These are phyloP conservation scores for Cephalopterus ornatus DNA, from an alignment of 2,113 vertebrate genomes.

Conservation along the genomic window DNA sequence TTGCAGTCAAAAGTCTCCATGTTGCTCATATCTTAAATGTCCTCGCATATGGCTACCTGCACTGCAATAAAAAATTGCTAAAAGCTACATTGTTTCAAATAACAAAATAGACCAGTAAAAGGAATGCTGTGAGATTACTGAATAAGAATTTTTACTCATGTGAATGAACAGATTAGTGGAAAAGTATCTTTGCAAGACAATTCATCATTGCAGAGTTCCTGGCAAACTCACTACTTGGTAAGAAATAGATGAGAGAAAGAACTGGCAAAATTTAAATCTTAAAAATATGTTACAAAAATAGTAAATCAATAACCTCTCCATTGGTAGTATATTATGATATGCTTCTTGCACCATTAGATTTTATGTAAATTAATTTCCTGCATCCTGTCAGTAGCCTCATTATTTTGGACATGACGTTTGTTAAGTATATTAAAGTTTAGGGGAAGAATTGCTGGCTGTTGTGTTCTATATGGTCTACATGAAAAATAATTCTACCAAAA, in stretches of 20 bases:
- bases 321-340: not conserved
- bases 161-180: not conserved
- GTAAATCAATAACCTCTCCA: not conserved
- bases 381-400: not conserved
- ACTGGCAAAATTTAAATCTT: not conserved
- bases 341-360: not conserved
- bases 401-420: not conserved
- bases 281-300: not conserved
- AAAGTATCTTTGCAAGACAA: not conserved
- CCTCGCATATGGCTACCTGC: not conserved
- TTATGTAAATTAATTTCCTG: not conserved
- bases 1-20: not conserved
- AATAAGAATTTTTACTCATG: not conserved
- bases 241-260: not conserved
- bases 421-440: not conserved
- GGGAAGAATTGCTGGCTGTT: not conserved
- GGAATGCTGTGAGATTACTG: not conserved
- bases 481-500: not conserved
- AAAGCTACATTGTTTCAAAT: not conserved
- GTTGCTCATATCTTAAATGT: not conserved
- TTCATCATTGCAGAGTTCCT: slow-evolving; percentile 4
- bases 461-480: not conserved
- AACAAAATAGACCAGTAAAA: not conserved
- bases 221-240: not conserved
- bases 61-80: slow-evolving; percentile 7